These are phyloP conservation scores for Vollenhovia emeryi DNA, from an alignment of 1,140 invertebrate species.

Conservation along the genomic window DNA sequence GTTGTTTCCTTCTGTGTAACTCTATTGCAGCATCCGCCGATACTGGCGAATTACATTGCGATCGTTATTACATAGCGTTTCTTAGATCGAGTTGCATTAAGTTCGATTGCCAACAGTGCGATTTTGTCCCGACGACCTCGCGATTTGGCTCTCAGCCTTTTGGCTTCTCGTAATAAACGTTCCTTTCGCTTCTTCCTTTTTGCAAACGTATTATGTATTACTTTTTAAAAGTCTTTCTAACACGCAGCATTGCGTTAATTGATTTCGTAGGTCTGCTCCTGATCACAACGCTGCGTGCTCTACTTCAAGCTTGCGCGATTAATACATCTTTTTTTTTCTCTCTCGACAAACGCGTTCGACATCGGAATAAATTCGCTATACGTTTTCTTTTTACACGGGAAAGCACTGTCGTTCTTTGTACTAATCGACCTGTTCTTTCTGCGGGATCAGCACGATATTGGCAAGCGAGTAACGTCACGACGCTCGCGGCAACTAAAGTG, in stretches of 20 bases:
- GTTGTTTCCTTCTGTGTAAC: conserved; percentile 38
- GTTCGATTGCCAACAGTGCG: conserved; percentile 29
- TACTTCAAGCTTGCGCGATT: not conserved
- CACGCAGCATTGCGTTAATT: not conserved
- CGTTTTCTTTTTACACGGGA: not conserved
- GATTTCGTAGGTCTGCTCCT: not conserved
- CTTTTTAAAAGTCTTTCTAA: not conserved
- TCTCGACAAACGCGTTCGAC: not conserved
- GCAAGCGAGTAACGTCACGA: conserved; percentile 24
- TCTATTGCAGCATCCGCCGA: conserved; percentile 29
- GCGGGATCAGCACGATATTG: conserved; percentile 10
- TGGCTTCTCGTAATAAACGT: not conserved
- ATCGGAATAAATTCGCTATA: conserved; percentile 7
- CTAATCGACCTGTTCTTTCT: not conserved
- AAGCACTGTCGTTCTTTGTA: not conserved
- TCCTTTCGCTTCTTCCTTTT: not conserved
- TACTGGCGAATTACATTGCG: not conserved
- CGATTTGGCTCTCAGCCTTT: not conserved
- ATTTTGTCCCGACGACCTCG: not conserved
- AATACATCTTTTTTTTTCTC: not conserved
- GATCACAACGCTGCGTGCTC: not conserved
- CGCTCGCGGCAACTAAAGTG: conserved; percentile 9
- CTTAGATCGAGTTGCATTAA: conserved; percentile 28
- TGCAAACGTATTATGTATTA: not conserved
- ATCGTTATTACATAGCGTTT: not conserved